Base-by-base conservation (phyloP, 1,140 invertebrate species). In the Coptotermes formosanus region DNA sequence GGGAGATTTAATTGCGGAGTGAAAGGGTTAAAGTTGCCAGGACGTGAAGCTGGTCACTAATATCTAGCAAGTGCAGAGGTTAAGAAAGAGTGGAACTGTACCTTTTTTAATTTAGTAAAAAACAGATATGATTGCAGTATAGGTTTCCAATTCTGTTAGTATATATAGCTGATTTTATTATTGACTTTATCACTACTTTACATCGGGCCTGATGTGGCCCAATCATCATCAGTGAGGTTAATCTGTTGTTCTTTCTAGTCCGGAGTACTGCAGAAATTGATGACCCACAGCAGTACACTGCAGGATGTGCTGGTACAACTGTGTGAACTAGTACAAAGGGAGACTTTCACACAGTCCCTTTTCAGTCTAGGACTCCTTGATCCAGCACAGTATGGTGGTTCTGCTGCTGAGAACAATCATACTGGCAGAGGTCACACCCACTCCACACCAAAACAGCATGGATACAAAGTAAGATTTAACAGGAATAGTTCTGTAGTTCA, bases 301-400 rank as follows among this genome's bases (percentile, higher is more conserved):
- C 89, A 90, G 45, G 89, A 90, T 84, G 89, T 92, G 9, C 89
- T 92, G 43, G 88, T 88, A n/a, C 90, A 92, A 84, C 86, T 93
- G 12, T 92, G 92, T 86, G 91, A 93, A 85, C 89, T 94, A 48
- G 93, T 94, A 19, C 92, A 93, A 84, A 91, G 93, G 69, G 93
- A 94, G 85, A 91, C 93, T 88, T 94, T 95, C 87, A 93, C 92
- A 21, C 91, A 92, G 87, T 92, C 93, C 19, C 88, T 95, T 21
- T 89, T 92, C 2, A 91, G 91, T 85, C 89, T 94, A 30, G 92
- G 92, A 11, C 89, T 94, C 14, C 88, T 93, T 83, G 91, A 92
- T 85, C 87, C 88, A 25, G 86, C 86, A 32, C 87, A 83, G 8
- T 75, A 82, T 84, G 45, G 81, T 45, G 86, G 38, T 44, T 32